Conservation (phyloP, 2,113 vertebrate species). For the Pomatorhinus ruficollis region DNA sequence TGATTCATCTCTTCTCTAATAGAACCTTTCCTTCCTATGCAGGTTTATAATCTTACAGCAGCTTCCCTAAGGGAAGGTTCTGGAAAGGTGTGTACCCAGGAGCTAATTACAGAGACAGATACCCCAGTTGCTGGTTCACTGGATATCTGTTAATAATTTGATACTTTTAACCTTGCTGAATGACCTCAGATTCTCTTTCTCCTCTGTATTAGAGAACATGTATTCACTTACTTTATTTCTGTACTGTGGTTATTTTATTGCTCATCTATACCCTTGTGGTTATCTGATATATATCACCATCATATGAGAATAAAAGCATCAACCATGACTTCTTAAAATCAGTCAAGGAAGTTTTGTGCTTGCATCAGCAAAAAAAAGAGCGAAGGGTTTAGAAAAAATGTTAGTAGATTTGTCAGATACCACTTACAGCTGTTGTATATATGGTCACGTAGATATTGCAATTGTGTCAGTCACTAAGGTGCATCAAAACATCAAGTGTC, state of each 20-base stretch:
- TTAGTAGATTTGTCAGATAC: background rate
- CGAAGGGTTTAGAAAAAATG: background rate
- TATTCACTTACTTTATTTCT: slow-evolving; percentile 1
- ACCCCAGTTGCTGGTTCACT: background rate
- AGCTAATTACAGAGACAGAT: background rate
- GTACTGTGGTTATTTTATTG: background rate
- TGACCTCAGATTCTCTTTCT: slow-evolving; percentile 46
- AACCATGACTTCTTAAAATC: background rate
- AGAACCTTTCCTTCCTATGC: background rate
- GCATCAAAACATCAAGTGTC: background rate
- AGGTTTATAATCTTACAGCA: background rate
- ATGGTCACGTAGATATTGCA: background rate
- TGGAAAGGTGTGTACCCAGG: background rate
- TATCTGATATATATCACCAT: slow-evolving; percentile 1
- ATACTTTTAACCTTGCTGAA: slow-evolving; percentile 32
- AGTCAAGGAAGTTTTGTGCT: background rate
- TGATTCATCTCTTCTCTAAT: background rate
- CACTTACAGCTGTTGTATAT: background rate
- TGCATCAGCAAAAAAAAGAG: background rate
- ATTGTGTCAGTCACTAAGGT: background rate
- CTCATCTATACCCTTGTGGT: background rate
- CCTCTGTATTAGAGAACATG: background rate
- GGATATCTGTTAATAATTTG: background rate
- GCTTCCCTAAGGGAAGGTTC: background rate
- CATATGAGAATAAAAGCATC: background rate